Evolutionary conservation across 2,797 vertebrate genomes (phyloP), one percentile per base, ranked within the genome.

Genomic region (Myoxocephalus aenaeus): DNA sequence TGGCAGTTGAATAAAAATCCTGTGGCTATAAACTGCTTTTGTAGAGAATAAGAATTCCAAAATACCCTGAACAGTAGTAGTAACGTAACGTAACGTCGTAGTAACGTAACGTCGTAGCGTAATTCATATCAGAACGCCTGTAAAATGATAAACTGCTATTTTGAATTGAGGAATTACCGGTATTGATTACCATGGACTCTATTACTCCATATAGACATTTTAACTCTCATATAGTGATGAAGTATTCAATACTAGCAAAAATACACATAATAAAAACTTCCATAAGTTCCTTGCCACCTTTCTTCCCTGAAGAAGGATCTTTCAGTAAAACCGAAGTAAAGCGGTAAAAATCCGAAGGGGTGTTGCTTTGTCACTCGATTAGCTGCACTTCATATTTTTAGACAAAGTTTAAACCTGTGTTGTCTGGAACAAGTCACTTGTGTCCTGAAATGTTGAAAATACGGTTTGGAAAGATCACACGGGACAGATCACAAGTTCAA

Each of bases 391-490:
- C 18, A 65, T 57, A 50, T 65, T 50, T 40, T 32, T 29, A 22
- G n/a, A 64, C 36, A 42, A 53, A n/a, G 14, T 32, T 61, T n/a
- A 53, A 63, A 50, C 7, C n/a, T 7, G 12, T 42, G 25, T 34
- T 69, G 50, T 50, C 40, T 57, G 25, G 11, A 63, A 25, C 5
- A 2, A 22, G 25, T 42, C 51, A 50, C 15, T n/a, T 64, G 17
- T 29, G 18, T 71, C 68, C 44, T 54, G 12, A 73, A 36, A 44
- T 38, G n/a, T 44, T 50, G 17, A 70, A 58, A 27, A 27, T 27
- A 27, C 25, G 2, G 25, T 27, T 27, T 27, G 25, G 25, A 27
- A 27, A 2, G 25, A 27, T 27, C 25, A 1, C 25, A 27, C 25
- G 25, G 25, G 25, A 27, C 25, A 27, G 25, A 27, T 2, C 25